Base-by-base conservation (phyloP, 2,797 vertebrate species). In the Anomalospiza imberbis region DNA sequence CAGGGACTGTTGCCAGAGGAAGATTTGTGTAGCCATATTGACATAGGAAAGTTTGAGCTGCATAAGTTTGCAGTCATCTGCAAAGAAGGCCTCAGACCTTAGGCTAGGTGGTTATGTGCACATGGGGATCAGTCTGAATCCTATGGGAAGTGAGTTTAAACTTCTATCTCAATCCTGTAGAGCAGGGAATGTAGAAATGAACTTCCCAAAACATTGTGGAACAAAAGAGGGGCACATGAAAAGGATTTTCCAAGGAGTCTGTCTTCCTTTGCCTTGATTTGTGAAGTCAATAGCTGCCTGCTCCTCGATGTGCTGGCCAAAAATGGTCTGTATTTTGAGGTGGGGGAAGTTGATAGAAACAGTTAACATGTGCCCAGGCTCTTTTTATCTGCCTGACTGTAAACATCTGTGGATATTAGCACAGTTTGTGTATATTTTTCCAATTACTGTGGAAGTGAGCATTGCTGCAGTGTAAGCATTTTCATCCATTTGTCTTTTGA, bases 321-420 rank as follows among this genome's bases (percentile, higher is more conserved):
- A 88, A 91, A 29, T 75, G 16, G 17, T 72, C 60, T 89, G 62
- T 83, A 1, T 83, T 88, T 92, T 62, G 88, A 81, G 88, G 55
- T 57, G n/a, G 32, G 22, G 70, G 60, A 85, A 91, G 76, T 86
- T 85, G 71, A 76, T 88, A 47, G 81, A 91, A 96, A 90, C 48
- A 86, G 67, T 82, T 92, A 88, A 91, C 79, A 87, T 87, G 73
- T 92, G 85, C 85, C 82, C 48, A 73, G 63, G 51, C 48, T 55
- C 63, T 94, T 96, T 97, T 95, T 90, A 79, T 94, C 89, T 92
- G 36, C 81, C 44, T 94, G 74, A 62, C 74, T 96, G 32, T 97
- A 97, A 97, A 95, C 93, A 96, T 95, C 91, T 10, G 1, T 91
- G 75, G 71, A 82, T 94, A 93, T 96, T 95, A 94, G 74, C 47